phyloP scores from a whole-genome alignment of 2,113 vertebrate species.

The Psephotus haematonotus region DNA sequence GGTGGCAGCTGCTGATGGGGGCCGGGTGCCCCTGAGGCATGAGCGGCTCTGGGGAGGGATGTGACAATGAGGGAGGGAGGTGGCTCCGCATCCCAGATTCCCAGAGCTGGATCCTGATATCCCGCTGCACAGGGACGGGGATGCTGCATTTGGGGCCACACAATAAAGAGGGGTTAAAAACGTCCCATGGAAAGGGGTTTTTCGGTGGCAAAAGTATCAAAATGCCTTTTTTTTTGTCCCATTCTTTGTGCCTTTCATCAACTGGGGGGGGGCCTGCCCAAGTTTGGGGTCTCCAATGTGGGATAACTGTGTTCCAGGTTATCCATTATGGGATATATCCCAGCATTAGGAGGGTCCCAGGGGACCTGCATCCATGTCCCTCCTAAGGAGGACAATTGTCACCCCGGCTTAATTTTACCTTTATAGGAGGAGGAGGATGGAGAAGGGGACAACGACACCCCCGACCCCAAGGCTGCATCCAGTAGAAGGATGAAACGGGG shows the following conservation, averaged over 20 bases:
- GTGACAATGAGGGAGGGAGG: background rate
- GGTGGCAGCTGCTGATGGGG: conserved; percentile 52
- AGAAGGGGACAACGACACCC: background rate
- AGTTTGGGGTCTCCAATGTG: background rate
- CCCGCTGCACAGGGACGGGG: fast-evolving
- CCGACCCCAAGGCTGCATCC: background rate
- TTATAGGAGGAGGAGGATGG: background rate
- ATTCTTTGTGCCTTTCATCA: background rate
- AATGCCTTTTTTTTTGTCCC: background rate
- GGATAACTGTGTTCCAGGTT: background rate
- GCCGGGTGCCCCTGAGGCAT: background rate
- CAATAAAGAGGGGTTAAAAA: background rate
- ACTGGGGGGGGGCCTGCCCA: too few relatives aligned
- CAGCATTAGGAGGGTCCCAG: background rate
- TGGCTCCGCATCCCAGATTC: fast-evolving
- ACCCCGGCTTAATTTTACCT: background rate
- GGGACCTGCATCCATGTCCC: background rate
- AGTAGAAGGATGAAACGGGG: background rate
- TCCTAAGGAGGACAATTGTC: background rate
- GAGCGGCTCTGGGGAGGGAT: background rate
- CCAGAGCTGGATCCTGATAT: fast-evolving
- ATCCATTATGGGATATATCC: background rate
- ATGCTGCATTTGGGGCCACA: fast-evolving
- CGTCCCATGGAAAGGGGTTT: fast-evolving
- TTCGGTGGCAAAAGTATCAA: background rate